These are phyloP conservation scores for Camelus dromedarius DNA, from an alignment of 2,113 vertebrate species.

Conservation along the genomic window DNA sequence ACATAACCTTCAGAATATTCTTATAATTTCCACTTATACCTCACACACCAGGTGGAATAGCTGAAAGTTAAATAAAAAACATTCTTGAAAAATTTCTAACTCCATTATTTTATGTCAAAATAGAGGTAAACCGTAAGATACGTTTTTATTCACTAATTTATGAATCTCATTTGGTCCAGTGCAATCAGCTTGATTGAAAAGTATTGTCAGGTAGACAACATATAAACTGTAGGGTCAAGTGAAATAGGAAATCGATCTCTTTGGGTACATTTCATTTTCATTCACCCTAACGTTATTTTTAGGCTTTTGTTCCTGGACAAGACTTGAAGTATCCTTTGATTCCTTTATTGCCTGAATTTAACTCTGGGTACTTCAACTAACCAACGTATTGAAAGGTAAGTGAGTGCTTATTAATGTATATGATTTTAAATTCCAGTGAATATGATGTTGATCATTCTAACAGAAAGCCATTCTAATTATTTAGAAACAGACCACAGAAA, in stretches of 20 bases:
- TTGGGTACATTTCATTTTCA: neutral
- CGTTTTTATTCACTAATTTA: neutral
- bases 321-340: neutral
- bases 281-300: neutral
- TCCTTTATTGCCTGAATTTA: neutral
- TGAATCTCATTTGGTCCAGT: neutral
- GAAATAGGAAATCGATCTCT: neutral
- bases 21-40: neutral
- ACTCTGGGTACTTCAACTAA: neutral
- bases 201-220: neutral
- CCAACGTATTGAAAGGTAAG: neutral
- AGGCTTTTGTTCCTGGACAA: neutral
- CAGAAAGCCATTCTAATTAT: neutral
- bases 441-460: neutral
- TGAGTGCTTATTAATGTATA: neutral
- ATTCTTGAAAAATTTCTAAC: neutral
- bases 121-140: neutral
- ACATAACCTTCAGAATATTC: neutral
- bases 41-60: rapidly evolving
- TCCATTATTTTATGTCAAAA: neutral
- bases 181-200: neutral
- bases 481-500: neutral
- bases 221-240: neutral
- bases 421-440: neutral
- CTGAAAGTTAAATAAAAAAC: neutral